A percentile compares a stretch with the other conserved stretches of the same genome.
phyloP scores from a whole-genome alignment of 2,797 vertebrate species.

The Rhadinocentrus ornatus region DNA sequence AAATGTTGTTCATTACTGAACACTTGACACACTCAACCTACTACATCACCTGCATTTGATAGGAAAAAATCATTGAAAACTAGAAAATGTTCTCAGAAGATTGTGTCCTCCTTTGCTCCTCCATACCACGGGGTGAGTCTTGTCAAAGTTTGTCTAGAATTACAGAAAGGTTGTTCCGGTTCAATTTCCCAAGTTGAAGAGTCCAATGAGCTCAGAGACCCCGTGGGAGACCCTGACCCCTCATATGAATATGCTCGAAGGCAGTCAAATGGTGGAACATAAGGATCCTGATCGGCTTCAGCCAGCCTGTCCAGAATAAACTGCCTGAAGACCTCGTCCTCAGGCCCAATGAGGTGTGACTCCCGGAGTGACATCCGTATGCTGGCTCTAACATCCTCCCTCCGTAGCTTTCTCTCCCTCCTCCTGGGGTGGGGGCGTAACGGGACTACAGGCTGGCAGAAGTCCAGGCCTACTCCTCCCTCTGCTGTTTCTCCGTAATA shows the following conservation, averaged over 20 bases:
- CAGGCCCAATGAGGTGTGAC: constrained; percentile 90
- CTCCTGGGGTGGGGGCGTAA: constrained; percentile 79
- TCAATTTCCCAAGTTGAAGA: constrained; percentile 72
- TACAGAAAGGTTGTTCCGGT: constrained; percentile 66
- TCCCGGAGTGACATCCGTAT: constrained; percentile 88
- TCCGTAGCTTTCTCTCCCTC: constrained; percentile 70
- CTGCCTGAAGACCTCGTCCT: constrained; percentile 87
- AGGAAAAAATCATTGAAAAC: neutral
- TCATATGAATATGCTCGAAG: constrained; percentile 89
- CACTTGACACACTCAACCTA: neutral
- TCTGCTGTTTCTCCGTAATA: constrained; percentile 82
- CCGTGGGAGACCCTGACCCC: constrained; percentile 87
- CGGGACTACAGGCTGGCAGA: constrained; percentile 77
- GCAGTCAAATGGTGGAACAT: constrained; percentile 88
- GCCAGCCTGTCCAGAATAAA: constrained; percentile 91
- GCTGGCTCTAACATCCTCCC: constrained; percentile 78
- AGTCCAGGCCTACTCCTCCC: constrained; percentile 27
- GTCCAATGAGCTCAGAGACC: constrained; percentile 91
- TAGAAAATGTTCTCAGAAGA: constrained; percentile 64
- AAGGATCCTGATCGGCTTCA: constrained; percentile 88
- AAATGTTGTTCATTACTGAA: neutral
- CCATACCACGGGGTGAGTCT: constrained; percentile 81
- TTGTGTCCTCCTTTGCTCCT: constrained; percentile 72
- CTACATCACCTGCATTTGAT: neutral
- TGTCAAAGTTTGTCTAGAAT: constrained; percentile 76